Evolutionary conservation across 2,113 vertebrate genomes (phyloP), one percentile per base, ranked within the genome.

Genomic region (Actinemys pallida): DNA sequence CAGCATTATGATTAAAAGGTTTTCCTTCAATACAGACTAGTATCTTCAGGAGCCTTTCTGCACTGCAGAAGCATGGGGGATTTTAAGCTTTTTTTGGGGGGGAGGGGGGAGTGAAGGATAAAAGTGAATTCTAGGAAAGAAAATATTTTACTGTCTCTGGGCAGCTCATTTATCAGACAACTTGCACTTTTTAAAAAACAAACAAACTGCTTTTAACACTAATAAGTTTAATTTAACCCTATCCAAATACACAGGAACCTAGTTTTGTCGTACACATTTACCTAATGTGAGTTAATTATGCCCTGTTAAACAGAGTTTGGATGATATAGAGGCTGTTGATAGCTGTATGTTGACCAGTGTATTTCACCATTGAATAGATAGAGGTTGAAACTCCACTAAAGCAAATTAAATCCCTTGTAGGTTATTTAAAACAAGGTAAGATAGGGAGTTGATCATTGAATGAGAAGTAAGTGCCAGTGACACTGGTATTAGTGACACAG

Each of bases 181-280:
- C 97, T 98, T 98, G 98, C 98, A 98, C 98, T 98, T 98, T 98
- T 86, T 75, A 83, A 96, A 95, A 94, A 72, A 76, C 95, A 97
- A 98, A 95, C 98, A 97, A 98, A 95, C 98, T 96, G 98, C 97
- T 98, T 98, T 98, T 98, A 98, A 98, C 98, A 98, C 98, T 98
- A 98, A 98, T 89, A 93, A 92, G 97, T 89, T 97, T 87, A 87
- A 78, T 93, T 90, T 95, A 98, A 94, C 95, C 94, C 97, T 98
- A 97, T 96, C 94, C 96, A 83, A 96, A 97, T 96, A 96, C 82
- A 90, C 94, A 90, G 91, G 90, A 93, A 95, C 92, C 91, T 95
- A 93, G 92, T 97, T 49, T 96, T 96, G 90, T 97, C 97, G 91
- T 90, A 27, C 95, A 92, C 90, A 84, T 89, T 95, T 95, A 52